Conservation (phyloP, 2,113 vertebrate genomes). For the Vulpes lagopus region DNA sequence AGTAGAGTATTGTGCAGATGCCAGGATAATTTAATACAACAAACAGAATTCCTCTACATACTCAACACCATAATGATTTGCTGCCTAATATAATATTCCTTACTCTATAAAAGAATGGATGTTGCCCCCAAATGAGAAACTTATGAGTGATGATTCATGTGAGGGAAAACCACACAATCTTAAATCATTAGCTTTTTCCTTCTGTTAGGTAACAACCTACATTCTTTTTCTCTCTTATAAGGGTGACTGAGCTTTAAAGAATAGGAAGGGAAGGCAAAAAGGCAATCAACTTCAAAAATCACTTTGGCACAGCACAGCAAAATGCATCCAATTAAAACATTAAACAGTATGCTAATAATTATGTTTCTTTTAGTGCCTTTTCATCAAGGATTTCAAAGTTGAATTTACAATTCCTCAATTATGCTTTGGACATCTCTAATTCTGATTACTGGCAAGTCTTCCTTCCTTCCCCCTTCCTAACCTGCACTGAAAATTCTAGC, state of each 20-base stretch:
- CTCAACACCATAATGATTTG: conserved; percentile 61
- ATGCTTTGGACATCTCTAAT: conserved; percentile 62
- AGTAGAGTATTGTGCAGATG: conserved; percentile 53
- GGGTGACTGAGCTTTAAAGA: conserved; percentile 74
- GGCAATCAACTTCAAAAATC: conserved; percentile 77
- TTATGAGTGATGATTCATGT: conserved; percentile 50
- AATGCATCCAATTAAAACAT: conserved; percentile 80
- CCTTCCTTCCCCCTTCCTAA: neutral
- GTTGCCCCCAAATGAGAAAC: conserved; percentile 51
- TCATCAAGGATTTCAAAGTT: conserved; percentile 80
- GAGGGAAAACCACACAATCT: conserved; percentile 76
- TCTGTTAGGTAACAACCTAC: conserved; percentile 76
- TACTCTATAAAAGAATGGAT: conserved; percentile 34
- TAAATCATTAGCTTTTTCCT: conserved; percentile 73
- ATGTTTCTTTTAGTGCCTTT: conserved; percentile 73
- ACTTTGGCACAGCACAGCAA: conserved; percentile 62
- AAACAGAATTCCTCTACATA: conserved; percentile 37
- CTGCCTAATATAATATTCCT: conserved; percentile 64
- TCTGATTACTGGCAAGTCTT: neutral
- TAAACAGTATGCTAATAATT: conserved; percentile 79
- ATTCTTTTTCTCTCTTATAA: conserved; percentile 56
- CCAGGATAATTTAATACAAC: conserved; percentile 60
- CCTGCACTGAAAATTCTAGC: neutral
- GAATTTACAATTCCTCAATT: conserved; percentile 61
- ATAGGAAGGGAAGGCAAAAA: conserved; percentile 67